Evolutionary conservation across 2,797 vertebrate genomes (phyloP), one percentile per base, ranked within the genome.

Genomic region (Dendrocincla tyrannina): DNA sequence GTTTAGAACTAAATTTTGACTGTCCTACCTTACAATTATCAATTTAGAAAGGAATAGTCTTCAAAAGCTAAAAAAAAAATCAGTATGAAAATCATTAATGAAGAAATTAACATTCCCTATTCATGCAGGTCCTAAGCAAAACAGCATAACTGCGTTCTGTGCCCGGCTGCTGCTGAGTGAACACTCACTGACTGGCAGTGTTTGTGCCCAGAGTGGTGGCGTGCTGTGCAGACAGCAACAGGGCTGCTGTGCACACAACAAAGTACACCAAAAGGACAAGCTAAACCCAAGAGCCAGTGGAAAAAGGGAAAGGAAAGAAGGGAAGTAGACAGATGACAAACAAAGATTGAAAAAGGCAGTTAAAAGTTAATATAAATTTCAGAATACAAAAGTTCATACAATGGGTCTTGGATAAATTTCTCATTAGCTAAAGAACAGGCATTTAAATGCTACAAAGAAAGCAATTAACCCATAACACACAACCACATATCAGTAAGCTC

Each of bases 21-120:
- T 77, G 42, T 89, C 86, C 75, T 93, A 74, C 67, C 79, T 86
- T 80, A 94, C 62, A 73, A 74, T 80, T 93, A 86, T 86, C 91
- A 85, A 70, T 79, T 52, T 94, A 83, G 60, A 89, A 78, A 25
- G 27, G 64, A 93, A 85, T 59, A 73, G 7, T 91, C 75, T 93
- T 93, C 93, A 95, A 89, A 93, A 84, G 72, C 63, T 32, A 28
- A 58, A 49, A 72, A 75, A 50, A 55, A 41, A n/a, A 50, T 4
- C 53, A 33, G 47, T 67, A 68, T 62, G 50, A 68, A 86, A 93
- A 42, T 74, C 64, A 95, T 44, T 94, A 91, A 88, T 55, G 39
- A 89, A 92, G 59, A 91, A 91, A 91, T 93, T 83, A 90, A 76
- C 62, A 89, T 86, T 64, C 42, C 47, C 56, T 62, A 39, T 69